Conservation (phyloP, 2,113 vertebrate genomes). For the Mixornis gularis region DNA sequence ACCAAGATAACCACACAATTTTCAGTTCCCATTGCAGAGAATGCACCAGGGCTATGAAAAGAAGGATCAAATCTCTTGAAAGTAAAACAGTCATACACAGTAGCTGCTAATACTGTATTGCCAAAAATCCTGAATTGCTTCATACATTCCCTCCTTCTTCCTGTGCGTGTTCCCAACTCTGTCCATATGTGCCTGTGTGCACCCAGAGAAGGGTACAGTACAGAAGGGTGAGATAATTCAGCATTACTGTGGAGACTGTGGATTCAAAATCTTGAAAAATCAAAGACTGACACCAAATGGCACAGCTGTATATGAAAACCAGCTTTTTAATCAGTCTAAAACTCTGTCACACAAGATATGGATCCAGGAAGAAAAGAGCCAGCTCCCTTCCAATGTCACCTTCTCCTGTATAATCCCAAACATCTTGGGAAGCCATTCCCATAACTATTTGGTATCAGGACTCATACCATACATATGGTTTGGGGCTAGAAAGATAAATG, state of each 20-base stretch:
- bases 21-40: neutral
- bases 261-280: neutral
- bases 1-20: neutral
- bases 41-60: neutral
- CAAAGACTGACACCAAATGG: neutral
- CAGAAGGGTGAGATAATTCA: neutral
- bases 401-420: neutral
- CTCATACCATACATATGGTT: rapidly evolving
- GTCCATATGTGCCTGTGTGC: rapidly evolving
- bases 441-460: neutral
- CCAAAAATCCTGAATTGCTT: neutral
- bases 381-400: neutral
- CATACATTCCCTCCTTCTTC: neutral
- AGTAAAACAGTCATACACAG: neutral
- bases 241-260: neutral
- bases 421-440: neutral
- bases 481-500: neutral
- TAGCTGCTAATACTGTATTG: neutral
- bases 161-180: rapidly evolving
- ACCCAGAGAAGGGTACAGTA: neutral
- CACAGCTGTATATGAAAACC: neutral
- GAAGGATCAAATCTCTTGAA: neutral
- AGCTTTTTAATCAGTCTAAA: neutral
- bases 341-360: neutral
- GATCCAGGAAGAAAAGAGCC: neutral